Conservation (phyloP, 2,888 invertebrate genomes). For the Hypolimnas misippus region DNA sequence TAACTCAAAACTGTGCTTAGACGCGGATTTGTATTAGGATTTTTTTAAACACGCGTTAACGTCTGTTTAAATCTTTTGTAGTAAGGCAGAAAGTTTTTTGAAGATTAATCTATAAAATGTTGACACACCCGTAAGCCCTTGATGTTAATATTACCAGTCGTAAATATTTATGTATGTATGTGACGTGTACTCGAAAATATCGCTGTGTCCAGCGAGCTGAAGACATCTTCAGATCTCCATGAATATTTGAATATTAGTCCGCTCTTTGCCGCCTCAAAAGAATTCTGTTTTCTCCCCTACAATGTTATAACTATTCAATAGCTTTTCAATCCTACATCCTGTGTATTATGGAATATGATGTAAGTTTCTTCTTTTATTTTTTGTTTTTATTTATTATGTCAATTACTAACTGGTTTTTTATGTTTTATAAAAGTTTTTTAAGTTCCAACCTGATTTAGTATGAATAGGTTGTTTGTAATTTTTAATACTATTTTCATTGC, state of each 20-base stretch:
- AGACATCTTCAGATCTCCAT: constrained; percentile 21
- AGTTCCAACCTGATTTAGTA: too few species aligned
- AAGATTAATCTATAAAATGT: too few species aligned
- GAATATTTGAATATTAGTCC: constrained; percentile 32
- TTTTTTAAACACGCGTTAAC: too few species aligned
- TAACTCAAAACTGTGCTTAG: too few species aligned
- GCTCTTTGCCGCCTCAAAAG: constrained; percentile 24
- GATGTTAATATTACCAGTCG: neutral
- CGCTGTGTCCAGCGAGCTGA: constrained; percentile 19
- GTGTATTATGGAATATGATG: neutral
- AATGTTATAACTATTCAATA: neutral
- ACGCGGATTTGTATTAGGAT: too few species aligned
- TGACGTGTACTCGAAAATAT: neutral
- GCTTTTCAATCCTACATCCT: neutral
- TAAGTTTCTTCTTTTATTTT: neutral
- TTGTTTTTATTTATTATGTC: neutral
- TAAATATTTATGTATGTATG: neutral
- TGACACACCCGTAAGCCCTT: too few species aligned
- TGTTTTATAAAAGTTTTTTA: too few species aligned
- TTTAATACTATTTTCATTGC: too few species aligned
- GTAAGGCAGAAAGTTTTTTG: too few species aligned
- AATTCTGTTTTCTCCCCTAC: constrained; percentile 7
- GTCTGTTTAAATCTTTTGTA: too few species aligned
- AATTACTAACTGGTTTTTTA: too few species aligned
- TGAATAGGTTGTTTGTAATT: too few species aligned